Percentiles rank a stretch among this genome's conserved stretches.
These are phyloP conservation scores for Pelochelys cantorii DNA, from an alignment of 2,797 vertebrate species.

Conservation along the genomic window DNA sequence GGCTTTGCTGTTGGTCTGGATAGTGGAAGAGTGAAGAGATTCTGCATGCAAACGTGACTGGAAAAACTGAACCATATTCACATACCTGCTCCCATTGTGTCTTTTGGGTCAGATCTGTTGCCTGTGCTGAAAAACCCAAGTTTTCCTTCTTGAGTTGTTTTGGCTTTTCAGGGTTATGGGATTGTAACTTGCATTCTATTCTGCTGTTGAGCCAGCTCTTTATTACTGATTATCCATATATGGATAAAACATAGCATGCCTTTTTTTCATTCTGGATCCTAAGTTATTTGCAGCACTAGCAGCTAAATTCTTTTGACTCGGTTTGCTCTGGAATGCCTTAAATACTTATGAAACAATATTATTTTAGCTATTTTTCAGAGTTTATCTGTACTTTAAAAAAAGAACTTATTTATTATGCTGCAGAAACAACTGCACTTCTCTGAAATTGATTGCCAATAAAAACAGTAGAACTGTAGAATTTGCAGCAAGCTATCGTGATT, in stretches of 20 bases:
- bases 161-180: not conserved
- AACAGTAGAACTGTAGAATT: not conserved
- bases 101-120: not conserved
- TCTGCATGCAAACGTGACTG: not conserved
- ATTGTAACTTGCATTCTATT: not conserved
- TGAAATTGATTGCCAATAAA: not conserved
- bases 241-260: not conserved
- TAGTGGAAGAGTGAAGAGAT: not conserved
- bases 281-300: not conserved
- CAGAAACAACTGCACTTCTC: not conserved
- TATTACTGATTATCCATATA: not conserved
- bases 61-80: not conserved
- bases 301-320: not conserved
- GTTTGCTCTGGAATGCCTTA: not conserved
- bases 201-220: not conserved
- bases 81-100: not conserved
- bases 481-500: accelerated
- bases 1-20: not conserved
- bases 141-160: accelerated
- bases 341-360: not conserved
- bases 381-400: not conserved
- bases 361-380: not conserved
- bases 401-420: not conserved
- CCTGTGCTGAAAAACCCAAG: not conserved
- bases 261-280: not conserved